These are phyloP conservation scores for Lampris megalopsis DNA, from an alignment of 2,113 vertebrate species.

Conservation along the genomic window DNA sequence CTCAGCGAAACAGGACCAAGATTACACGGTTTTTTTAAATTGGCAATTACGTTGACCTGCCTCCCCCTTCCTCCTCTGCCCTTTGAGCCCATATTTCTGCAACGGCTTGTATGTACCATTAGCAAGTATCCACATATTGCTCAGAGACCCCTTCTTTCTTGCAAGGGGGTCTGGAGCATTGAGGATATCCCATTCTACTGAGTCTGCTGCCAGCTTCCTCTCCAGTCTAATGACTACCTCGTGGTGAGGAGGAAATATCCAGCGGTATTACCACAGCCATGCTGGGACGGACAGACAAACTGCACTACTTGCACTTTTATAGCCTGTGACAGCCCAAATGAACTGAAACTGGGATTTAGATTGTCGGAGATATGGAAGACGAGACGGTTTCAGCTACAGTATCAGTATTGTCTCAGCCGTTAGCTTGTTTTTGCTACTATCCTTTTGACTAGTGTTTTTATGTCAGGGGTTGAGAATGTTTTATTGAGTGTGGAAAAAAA, in stretches of 20 bases:
- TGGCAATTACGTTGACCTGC: too few species aligned
- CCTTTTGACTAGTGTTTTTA: slow-evolving; percentile 48
- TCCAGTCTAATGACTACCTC: slow-evolving; percentile 76
- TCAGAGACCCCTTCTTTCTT: slow-evolving; percentile 44
- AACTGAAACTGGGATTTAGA: slow-evolving; percentile 63
- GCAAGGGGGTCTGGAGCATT: slow-evolving; percentile 46
- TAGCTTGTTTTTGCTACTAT: not conserved
- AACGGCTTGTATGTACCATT: not conserved
- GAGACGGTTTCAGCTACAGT: slow-evolving; percentile 50
- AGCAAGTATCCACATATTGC: slow-evolving; percentile 34
- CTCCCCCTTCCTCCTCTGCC: too few species aligned
- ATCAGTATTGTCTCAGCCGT: slow-evolving; percentile 18
- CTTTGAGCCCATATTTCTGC: too few species aligned
- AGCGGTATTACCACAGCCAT: slow-evolving; percentile 65
- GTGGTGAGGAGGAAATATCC: slow-evolving; percentile 69
- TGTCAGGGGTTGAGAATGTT: slow-evolving; percentile 18
- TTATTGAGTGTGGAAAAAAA: not conserved
- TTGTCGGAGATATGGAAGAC: slow-evolving; percentile 50
- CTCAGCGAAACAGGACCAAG: too few species aligned
- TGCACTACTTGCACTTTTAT: slow-evolving; percentile 67
- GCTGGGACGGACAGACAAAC: slow-evolving; percentile 61
- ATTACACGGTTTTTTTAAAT: too few species aligned
- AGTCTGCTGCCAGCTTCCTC: slow-evolving; percentile 55
- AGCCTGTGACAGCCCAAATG: slow-evolving; percentile 61
- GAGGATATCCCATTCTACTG: slow-evolving; percentile 63